Evolutionary conservation across 1,140 invertebrate species (phyloP).

Genomic region (Caenorhabditis elegans): WBcel235 BX284606.5:16595001-16595500

Average conservation of each 20-base stretch:
- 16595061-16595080: constrained; percentile 22
- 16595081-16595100: constrained; percentile 28
- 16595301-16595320: not conserved
- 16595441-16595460: not conserved
- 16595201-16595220: not conserved
- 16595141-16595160: not conserved
- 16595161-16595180: not conserved
- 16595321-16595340: constrained; percentile 14
- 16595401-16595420: not conserved
- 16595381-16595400: too few relatives aligned
- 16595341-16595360: constrained; percentile 15
- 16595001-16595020: too few relatives aligned
- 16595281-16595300: not conserved
- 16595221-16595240: not conserved
- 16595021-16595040: constrained; percentile 23
- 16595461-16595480: not conserved
- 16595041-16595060: not conserved
- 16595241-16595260: constrained; percentile 4
- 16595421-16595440: not conserved
- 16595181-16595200: not conserved
- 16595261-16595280: not conserved
- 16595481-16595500: not conserved
- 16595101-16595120: constrained; percentile 23
- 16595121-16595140: constrained; percentile 18
- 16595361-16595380: too few relatives aligned